Conservation (phyloP, 2,888 invertebrate genomes). For the Drosophila kokeensis region DNA sequence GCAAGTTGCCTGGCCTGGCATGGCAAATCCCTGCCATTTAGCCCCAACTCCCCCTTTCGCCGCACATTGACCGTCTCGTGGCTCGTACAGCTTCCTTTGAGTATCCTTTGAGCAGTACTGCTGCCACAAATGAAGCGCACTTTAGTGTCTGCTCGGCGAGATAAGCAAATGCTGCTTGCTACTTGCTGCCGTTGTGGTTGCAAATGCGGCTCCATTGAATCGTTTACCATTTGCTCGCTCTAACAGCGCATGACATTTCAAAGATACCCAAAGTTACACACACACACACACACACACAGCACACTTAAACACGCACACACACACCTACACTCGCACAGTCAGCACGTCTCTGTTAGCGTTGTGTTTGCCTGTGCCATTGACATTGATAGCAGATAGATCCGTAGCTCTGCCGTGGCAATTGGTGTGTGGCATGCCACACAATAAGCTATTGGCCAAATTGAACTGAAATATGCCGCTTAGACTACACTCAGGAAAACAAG, state of each 20-base stretch:
- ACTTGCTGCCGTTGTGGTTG: slow-evolving; percentile 59
- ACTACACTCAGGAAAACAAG: neutral
- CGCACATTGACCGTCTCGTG: slow-evolving; percentile 64
- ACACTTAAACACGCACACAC: neutral
- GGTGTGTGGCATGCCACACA: slow-evolving; percentile 58
- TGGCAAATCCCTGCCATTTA: slow-evolving; percentile 71
- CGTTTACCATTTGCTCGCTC: slow-evolving; percentile 76
- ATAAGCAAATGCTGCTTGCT: slow-evolving; percentile 69
- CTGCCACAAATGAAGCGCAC: slow-evolving; percentile 73
- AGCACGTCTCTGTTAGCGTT: slow-evolving; percentile 19
- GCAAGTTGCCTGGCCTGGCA: slow-evolving; percentile 54
- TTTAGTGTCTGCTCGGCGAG: slow-evolving; percentile 67
- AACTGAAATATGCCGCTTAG: slow-evolving; percentile 30
- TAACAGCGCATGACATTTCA: slow-evolving; percentile 77
- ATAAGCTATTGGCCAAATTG: slow-evolving; percentile 48
- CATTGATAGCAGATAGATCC: slow-evolving; percentile 66
- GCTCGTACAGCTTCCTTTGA: slow-evolving; percentile 59
- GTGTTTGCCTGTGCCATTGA: slow-evolving; percentile 47
- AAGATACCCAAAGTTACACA: slow-evolving; percentile 49
- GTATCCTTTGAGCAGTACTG: slow-evolving; percentile 29
- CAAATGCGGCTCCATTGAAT: slow-evolving; percentile 60
- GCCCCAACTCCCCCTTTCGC: slow-evolving; percentile 13
- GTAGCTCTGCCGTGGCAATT: slow-evolving; percentile 40
- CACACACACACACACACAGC: slow-evolving; percentile 15
- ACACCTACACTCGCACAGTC: slow-evolving; percentile 6